These are phyloP conservation scores for Sclerurus mexicanus DNA, from an alignment of 2,113 vertebrate species.

Conservation along the genomic window DNA sequence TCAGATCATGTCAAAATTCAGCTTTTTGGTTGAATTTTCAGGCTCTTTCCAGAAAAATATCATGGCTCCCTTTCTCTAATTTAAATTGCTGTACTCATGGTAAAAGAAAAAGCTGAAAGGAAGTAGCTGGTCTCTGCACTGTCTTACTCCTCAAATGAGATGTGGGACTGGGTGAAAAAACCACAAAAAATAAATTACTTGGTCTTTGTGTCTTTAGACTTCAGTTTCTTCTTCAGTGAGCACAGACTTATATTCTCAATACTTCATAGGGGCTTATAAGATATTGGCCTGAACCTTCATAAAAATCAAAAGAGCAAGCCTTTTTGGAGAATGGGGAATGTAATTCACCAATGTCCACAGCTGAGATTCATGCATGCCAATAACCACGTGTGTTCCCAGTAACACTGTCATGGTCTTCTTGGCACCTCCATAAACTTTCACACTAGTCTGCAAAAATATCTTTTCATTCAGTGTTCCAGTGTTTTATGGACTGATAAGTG, in stretches of 20 bases:
- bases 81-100: neutral
- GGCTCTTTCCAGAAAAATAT: neutral
- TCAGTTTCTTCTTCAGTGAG: neutral
- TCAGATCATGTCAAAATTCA: neutral
- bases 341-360: neutral
- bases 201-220: neutral
- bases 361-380: neutral
- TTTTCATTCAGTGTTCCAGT: neutral
- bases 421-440: neutral
- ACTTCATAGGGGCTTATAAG: neutral
- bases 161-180: neutral
- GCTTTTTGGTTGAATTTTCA: neutral
- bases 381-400: neutral
- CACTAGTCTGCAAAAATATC: neutral
- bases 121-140: neutral
- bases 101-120: neutral
- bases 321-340: neutral
- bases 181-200: neutral
- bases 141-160: neutral
- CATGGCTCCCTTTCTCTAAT: neutral
- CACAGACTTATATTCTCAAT: neutral
- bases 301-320: neutral
- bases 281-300: neutral
- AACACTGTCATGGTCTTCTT: neutral
- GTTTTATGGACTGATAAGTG: constrained; percentile 39